These are phyloP conservation scores for Desmophyllum pertusum DNA, from an alignment of 92 coral and sea anemone species.

Conservation along the genomic window DNA sequence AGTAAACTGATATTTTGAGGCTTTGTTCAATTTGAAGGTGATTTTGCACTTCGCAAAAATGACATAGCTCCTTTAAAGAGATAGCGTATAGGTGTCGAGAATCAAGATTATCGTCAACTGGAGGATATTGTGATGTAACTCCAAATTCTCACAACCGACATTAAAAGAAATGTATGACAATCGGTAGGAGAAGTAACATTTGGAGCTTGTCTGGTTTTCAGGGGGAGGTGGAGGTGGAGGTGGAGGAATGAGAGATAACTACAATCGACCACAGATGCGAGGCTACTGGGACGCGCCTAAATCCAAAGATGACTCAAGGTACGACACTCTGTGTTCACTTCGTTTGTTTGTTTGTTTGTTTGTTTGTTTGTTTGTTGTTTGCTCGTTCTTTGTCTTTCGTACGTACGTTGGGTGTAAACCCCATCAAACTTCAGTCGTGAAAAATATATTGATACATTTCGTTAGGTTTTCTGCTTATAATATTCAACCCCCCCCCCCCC, in stretches of 20 bases:
- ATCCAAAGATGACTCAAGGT: slow-evolving; percentile 66
- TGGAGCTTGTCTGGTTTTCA: background rate
- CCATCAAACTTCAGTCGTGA: no score
- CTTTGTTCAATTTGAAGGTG: no score
- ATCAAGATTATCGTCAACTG: background rate
- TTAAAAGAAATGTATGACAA: background rate
- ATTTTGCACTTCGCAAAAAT: no score
- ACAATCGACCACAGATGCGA: slow-evolving; percentile 81
- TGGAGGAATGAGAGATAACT: slow-evolving; percentile 81
- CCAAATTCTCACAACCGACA: background rate
- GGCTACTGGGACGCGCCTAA: slow-evolving; percentile 93
- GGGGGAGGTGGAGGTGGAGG: slow-evolving; percentile 47
- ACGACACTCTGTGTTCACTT: background rate
- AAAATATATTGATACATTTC: no score
- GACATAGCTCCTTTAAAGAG: no score
- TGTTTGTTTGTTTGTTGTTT: background rate
- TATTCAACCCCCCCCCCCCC: no score
- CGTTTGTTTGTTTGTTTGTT: background rate
- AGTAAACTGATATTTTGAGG: no score
- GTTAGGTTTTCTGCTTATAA: no score
- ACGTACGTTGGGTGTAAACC: no score
- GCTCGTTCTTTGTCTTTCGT: no score
- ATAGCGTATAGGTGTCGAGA: background rate
- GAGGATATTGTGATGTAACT: background rate
- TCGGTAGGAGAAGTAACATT: background rate